Evolutionary conservation across 2,888 invertebrate species (phyloP).

Genomic region (Brachynemurus nebulosus): DNA sequence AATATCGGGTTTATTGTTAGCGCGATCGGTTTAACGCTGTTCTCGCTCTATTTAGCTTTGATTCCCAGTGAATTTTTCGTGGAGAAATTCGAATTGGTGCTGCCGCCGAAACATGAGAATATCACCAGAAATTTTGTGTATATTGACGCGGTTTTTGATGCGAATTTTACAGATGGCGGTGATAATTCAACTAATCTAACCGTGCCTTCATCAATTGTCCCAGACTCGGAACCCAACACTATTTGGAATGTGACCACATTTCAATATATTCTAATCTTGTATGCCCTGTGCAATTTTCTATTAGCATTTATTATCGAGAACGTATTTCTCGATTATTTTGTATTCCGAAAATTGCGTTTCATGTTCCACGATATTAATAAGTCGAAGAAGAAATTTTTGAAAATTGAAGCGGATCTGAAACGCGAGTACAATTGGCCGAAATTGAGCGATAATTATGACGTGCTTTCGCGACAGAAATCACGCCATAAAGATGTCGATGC

Average conservation of each 20-base stretch:
- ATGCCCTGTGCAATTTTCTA: conserved; percentile 38
- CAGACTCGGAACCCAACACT: background rate
- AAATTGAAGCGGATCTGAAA: conserved; percentile 38
- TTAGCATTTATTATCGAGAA: conserved; percentile 41
- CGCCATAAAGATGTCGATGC: conserved; percentile 36
- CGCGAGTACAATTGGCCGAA: conserved; percentile 46
- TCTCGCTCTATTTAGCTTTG: conserved; percentile 38
- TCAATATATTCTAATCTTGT: conserved; percentile 32
- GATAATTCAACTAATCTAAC: background rate
- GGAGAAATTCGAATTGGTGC: conserved; percentile 44
- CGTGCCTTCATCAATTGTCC: background rate
- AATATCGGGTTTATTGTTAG: conserved; percentile 39
- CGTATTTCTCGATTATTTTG: conserved; percentile 40
- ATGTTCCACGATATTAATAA: conserved; percentile 35
- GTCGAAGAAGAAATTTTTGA: conserved; percentile 41
- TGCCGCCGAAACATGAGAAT: conserved; percentile 46
- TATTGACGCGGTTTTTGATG: background rate
- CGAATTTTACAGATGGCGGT: background rate
- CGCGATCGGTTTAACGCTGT: conserved; percentile 32
- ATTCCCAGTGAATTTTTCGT: conserved; percentile 34
- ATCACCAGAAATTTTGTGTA: too few relatives aligned
- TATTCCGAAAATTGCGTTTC: conserved; percentile 37
- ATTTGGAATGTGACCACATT: conserved; percentile 5
- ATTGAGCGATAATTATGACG: conserved; percentile 16
- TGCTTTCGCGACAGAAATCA: conserved; percentile 20